Percentiles rank a stretch among this genome's conserved stretches.
Conservation (phyloP, 2,113 vertebrate genomes). For the Mixornis gularis region DNA sequence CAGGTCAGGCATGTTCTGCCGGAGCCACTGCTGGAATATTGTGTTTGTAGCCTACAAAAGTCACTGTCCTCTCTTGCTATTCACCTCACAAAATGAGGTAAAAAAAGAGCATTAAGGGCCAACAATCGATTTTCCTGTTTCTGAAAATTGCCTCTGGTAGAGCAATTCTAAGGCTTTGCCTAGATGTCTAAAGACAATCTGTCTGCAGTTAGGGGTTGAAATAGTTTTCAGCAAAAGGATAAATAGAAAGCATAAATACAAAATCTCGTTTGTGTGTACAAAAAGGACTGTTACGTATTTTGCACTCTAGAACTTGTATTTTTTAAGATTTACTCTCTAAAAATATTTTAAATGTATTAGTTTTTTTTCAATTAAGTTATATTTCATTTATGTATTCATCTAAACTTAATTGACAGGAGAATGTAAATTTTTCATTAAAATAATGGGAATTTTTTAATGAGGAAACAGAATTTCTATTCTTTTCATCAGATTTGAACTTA, state of each 20-base stretch:
- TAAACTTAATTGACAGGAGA: neutral
- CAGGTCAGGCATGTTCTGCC: accelerated
- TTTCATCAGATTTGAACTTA: neutral
- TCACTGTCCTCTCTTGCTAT: neutral
- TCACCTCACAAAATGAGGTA: neutral
- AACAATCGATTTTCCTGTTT: neutral
- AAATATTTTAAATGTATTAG: neutral
- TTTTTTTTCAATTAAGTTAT: neutral
- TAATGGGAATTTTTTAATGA: neutral
- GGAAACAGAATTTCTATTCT: neutral
- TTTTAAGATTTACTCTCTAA: neutral
- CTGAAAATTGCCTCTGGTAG: neutral
- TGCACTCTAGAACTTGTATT: neutral
- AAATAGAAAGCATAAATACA: neutral
- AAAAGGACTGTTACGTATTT: neutral
- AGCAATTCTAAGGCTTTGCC: neutral
- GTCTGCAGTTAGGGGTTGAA: neutral
- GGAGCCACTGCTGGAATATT: neutral
- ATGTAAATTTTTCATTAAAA: neutral
- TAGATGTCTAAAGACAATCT: neutral
- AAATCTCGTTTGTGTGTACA: neutral
- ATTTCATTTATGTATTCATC: neutral
- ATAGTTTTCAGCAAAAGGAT: neutral
- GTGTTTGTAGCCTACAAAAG: neutral
- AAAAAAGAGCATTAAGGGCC: neutral